Evolutionary conservation across 2,797 vertebrate genomes (phyloP).

Genomic region (Danionella dracula): DNA sequence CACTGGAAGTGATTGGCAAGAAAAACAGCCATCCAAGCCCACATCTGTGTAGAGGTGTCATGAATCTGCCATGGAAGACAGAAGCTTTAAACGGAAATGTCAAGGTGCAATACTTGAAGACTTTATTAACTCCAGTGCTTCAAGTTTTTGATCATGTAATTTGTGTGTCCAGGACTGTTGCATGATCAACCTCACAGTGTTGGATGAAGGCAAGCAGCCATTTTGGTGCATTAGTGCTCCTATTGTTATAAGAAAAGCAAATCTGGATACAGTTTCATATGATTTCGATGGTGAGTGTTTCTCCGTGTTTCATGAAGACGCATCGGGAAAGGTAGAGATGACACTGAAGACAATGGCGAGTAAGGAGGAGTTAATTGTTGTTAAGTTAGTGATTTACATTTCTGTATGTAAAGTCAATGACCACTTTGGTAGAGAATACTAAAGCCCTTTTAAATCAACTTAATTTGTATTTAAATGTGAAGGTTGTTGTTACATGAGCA

Average conservation of each 20-base stretch:
- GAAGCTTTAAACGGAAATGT: conserved; percentile 69
- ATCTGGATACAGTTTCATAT: conserved; percentile 42
- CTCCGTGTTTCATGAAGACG: conserved; percentile 63
- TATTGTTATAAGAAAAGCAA: conserved; percentile 54
- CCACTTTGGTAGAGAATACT: conserved; percentile 77
- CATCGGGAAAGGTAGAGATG: conserved; percentile 66
- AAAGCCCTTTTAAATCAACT: conserved; percentile 40
- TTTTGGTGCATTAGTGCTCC: conserved; percentile 83
- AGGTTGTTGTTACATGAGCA: no score
- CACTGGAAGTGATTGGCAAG: conserved; percentile 68
- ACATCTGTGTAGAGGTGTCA: conserved; percentile 65
- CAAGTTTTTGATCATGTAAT: background rate
- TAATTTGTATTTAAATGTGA: no score
- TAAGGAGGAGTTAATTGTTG: conserved; percentile 65
- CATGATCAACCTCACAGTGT: conserved; percentile 79
- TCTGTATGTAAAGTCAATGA: conserved; percentile 71
- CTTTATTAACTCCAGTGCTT: no score
- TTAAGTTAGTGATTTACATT: conserved; percentile 72
- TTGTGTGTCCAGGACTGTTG: conserved; percentile 72
- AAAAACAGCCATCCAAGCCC: conserved; percentile 64
- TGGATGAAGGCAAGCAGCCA: conserved; percentile 75
- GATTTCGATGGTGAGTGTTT: conserved; percentile 65
- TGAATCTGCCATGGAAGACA: conserved; percentile 79
- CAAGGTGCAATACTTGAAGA: conserved; percentile 60
- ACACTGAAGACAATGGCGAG: conserved; percentile 68